Conservation (phyloP, 1,140 invertebrate genomes). For the Odontomachus brunneus region DNA sequence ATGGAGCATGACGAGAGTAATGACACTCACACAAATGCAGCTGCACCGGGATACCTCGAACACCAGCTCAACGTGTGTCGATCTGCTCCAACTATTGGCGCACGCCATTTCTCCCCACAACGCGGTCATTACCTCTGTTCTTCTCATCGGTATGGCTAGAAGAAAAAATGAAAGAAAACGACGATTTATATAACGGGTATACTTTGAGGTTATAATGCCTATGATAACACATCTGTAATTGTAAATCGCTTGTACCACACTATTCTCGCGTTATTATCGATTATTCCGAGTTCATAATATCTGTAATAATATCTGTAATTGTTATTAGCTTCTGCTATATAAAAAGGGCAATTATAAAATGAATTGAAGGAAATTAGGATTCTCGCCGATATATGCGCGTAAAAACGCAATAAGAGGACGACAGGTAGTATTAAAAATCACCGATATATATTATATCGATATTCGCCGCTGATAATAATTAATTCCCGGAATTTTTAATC, state of each 20-base stretch:
- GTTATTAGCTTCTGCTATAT: not conserved
- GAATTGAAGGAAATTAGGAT: not conserved
- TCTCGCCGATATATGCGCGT: not conserved
- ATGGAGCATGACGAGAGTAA: slow-evolving; percentile 82
- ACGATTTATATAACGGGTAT: slow-evolving; percentile 39
- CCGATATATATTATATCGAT: not conserved
- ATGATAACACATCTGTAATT: slow-evolving; percentile 52
- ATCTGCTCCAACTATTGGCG: slow-evolving; percentile 35
- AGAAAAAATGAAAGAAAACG: not conserved
- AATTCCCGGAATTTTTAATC: slow-evolving; percentile 17
- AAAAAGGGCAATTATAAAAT: not conserved
- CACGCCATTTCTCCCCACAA: not conserved
- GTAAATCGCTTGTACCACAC: not conserved
- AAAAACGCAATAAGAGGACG: not conserved
- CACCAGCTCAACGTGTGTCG: slow-evolving; percentile 5
- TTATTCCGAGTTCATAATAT: slow-evolving; percentile 8
- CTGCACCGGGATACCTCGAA: slow-evolving; percentile 26
- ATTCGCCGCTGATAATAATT: too few species aligned
- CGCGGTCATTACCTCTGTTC: slow-evolving; percentile 20
- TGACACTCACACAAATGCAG: slow-evolving; percentile 77
- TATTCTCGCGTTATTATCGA: slow-evolving; percentile 8
- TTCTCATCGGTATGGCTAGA: slow-evolving; percentile 18
- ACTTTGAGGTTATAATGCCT: slow-evolving; percentile 30
- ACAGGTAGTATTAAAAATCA: not conserved
- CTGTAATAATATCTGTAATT: slow-evolving; percentile 13